A percentile compares a stretch with the other conserved stretches of the same genome.
phyloP scores from a whole-genome alignment of 2,113 vertebrate species.

The Stegostoma tigrinum region DNA sequence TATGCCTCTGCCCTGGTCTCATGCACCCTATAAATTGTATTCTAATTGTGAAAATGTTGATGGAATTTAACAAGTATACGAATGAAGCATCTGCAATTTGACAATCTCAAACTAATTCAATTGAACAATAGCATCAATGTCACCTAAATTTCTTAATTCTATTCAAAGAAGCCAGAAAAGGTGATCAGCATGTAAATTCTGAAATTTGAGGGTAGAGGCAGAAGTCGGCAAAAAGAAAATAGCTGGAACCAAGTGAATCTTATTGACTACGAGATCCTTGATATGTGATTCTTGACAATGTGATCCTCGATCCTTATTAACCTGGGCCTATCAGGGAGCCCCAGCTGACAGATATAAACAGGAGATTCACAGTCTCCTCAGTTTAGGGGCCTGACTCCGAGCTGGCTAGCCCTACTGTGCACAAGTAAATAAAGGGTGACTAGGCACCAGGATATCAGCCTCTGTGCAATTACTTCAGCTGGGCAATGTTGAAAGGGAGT shows the following conservation, averaged over 20 bases:
- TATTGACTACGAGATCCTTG: too few relatives aligned
- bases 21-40: background rate
- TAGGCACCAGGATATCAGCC: too few relatives aligned
- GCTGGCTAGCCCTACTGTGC: too few relatives aligned
- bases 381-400: too few relatives aligned
- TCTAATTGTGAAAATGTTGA: background rate
- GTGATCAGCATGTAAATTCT: background rate
- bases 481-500: background rate
- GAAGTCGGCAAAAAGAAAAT: background rate
- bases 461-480: too few relatives aligned
- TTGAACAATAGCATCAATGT: background rate
- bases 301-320: too few relatives aligned
- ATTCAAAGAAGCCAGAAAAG: background rate
- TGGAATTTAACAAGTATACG: background rate
- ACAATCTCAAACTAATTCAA: background rate
- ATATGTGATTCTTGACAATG: too few relatives aligned
- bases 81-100: background rate
- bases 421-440: too few relatives aligned
- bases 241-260: too few relatives aligned
- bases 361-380: too few relatives aligned
- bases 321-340: too few relatives aligned
- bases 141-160: background rate
- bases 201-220: background rate
- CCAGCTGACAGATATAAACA: too few relatives aligned
- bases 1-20: background rate